A percentile compares a stretch with the other conserved stretches of the same genome.
phyloP scores from a whole-genome alignment of 2,888 invertebrate genomes.

The Scaptodrosophila latifasciaeformis region DNA sequence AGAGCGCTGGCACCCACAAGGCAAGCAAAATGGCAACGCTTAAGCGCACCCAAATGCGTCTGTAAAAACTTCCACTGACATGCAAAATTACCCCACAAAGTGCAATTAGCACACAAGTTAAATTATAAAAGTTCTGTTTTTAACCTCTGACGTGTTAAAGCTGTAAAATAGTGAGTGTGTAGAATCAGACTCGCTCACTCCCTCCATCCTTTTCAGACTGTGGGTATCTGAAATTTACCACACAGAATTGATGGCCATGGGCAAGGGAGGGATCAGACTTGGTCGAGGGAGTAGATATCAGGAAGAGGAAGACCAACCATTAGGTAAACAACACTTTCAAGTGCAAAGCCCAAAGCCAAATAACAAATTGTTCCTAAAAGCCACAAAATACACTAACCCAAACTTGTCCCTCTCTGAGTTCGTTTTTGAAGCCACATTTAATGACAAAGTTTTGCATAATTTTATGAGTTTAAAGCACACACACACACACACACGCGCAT shows the following conservation, averaged over 20 bases:
- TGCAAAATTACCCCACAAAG: conserved; percentile 55
- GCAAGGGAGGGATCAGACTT: background rate
- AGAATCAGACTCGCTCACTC: conserved; percentile 7
- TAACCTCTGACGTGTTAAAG: conserved; percentile 20
- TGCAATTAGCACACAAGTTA: conserved; percentile 57
- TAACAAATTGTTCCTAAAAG: conserved; percentile 47
- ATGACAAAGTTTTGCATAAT: conserved; percentile 67
- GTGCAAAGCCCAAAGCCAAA: conserved; percentile 54
- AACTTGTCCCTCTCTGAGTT: conserved; percentile 4
- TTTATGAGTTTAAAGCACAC: conserved; percentile 54
- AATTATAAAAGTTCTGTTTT: conserved; percentile 53
- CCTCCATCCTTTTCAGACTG: too few relatives aligned
- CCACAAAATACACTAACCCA: conserved; percentile 14
- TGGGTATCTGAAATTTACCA: too few relatives aligned
- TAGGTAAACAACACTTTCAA: conserved; percentile 47
- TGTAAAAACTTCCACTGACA: conserved; percentile 49
- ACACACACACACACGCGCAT: too few relatives aligned
- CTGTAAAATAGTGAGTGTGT: conserved; percentile 5
- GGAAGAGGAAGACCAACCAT: conserved; percentile 6
- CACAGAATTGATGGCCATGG: too few relatives aligned
- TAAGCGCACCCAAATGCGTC: conserved; percentile 29
- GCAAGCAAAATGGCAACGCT: too few relatives aligned
- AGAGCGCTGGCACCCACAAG: too few relatives aligned
- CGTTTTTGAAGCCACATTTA: conserved; percentile 50
- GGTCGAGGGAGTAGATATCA: background rate